A percentile compares a stretch with the other conserved stretches of the same genome.
These are phyloP conservation scores for Prionchulus punctatus DNA, from an alignment of 2,888 invertebrate genomes.

Conservation along the genomic window DNA sequence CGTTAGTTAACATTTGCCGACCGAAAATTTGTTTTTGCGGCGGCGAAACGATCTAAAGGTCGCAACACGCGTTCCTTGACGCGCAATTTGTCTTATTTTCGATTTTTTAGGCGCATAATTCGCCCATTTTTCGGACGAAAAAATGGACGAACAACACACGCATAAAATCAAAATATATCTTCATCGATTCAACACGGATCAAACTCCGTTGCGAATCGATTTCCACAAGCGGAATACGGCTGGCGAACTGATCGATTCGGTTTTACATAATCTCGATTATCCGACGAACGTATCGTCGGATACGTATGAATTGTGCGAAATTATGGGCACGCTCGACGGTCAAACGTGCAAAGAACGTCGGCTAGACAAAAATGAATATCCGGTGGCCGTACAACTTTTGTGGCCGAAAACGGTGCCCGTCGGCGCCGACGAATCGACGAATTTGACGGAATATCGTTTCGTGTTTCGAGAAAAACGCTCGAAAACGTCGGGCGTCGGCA, in stretches of 20 bases:
- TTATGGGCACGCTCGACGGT: slow-evolving; percentile 30
- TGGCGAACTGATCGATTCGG: slow-evolving; percentile 74
- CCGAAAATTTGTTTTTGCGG: no score
- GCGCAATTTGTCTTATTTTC: no score
- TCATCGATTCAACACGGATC: slow-evolving; percentile 21
- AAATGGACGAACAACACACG: neutral
- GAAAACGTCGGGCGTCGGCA: slow-evolving; percentile 41
- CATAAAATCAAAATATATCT: slow-evolving; percentile 20
- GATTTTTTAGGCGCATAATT: no score
- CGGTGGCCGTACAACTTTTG: slow-evolving; percentile 39
- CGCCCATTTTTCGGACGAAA: no score
- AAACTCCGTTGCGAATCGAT: slow-evolving; percentile 73
- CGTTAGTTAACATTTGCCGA: no score
- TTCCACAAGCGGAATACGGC: slow-evolving; percentile 79
- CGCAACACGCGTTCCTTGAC: no score
- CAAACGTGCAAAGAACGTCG: slow-evolving; percentile 80
- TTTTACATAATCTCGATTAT: slow-evolving; percentile 39
- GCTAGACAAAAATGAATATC: slow-evolving; percentile 50
- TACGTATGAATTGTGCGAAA: slow-evolving; percentile 27
- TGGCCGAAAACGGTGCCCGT: slow-evolving; percentile 34
- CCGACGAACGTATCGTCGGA: neutral
- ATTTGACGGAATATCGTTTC: slow-evolving; percentile 16
- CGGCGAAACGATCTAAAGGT: no score
- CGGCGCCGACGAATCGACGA: slow-evolving; percentile 9
- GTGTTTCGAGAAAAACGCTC: slow-evolving; percentile 7